Evolutionary conservation across 2,113 vertebrate genomes (phyloP), one percentile per base, ranked within the genome.

Genomic region (Pelobates fuscus): DNA sequence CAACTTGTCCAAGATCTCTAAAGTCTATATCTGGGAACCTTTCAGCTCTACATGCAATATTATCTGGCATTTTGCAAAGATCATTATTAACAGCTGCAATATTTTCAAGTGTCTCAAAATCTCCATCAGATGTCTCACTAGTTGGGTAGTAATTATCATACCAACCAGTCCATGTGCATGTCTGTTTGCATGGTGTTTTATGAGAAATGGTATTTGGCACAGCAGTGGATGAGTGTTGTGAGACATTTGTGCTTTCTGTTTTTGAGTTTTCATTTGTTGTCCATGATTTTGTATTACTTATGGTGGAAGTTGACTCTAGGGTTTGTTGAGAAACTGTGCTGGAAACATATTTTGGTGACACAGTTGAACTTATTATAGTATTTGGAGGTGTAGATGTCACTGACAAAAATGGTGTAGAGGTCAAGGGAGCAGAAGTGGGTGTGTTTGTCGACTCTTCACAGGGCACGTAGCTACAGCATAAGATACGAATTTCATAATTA

Each of bases 401-500:
- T 32, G n/a, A 25, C 5, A 14, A 23, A 12, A n/a, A 4, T n/a
- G 26, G 5, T 23, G 59, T 25, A 25, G 59, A 64, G 18, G 46
- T 37, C 14, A 25, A 18, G 14, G 10, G 6, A 11, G 24, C 3
- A 24, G 55, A 41, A 5, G 26, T 63, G 7, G 70, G 5, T 1
- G 70, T n/a, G 6, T n/a, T 46, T 15, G 59, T 0, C 59, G 14
- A 1, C 1, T 80, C 8, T 0, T 68, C 52, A 2, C 91, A 93
- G 4, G 90, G 80, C 32, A 32, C 0, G 0, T 81, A 83, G 0
- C 11, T 77, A 7, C 91, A 93, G 62, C 91, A 93, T 1, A 26
- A 71, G 2, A 91, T 18, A 18, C 83, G 84, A 8, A 92, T 64
- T 74, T 92, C 74, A 0, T 91, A 93, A 37, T 93, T 84, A 18